Evolutionary conservation across 2,888 invertebrate genomes (phyloP), one percentile per base, ranked within the genome.

Genomic region (Clusia tigrina): DNA sequence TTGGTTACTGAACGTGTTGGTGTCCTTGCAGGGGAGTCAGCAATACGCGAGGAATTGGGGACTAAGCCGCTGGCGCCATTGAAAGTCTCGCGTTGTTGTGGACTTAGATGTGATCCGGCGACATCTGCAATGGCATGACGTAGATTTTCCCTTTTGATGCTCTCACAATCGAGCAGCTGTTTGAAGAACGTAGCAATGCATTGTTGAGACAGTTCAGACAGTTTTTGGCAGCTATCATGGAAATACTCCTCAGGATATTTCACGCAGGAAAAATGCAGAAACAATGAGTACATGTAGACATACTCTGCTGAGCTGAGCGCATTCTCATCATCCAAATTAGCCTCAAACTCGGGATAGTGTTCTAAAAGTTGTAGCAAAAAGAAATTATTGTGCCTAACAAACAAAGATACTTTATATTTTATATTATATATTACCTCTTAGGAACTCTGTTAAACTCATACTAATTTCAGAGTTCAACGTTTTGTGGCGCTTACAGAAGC

Each of bases 261-360:
- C 0, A 84, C 78, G 60, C 84, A 84, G 2, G 77, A 75, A 65
- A 77, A 82, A 63, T 83, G 83, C 58, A 84, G 66, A 0, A 84
- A 64, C 3, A 84, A 61, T 0, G 83, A 80, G 63, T 82, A 84
- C 1, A 78, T 72, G 60, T 79, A 82, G 2, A 83, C 57, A 58
- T 81, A 81, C 55, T 84, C 84, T 0, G 68, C 59, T 0, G 72
- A 60, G 23, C 72, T 73, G 0, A 83, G 37, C 1, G 65, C 67
- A 17, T 75, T 74, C 6, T 72, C 66, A 61, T 71, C 69, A 63
- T 80, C 78, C 1, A 74, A 60, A 32, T 73, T 69, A 0, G 74
- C 66, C 5, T 71, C 65, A 56, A 81, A 82, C 1, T 73, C 66
- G 0, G 82, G 76, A 70, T 82, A 84, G 51, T 73, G 58, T 26